Evolutionary conservation across 2,797 vertebrate species (phyloP).

Genomic region (Takifugu ocellatus): DNA sequence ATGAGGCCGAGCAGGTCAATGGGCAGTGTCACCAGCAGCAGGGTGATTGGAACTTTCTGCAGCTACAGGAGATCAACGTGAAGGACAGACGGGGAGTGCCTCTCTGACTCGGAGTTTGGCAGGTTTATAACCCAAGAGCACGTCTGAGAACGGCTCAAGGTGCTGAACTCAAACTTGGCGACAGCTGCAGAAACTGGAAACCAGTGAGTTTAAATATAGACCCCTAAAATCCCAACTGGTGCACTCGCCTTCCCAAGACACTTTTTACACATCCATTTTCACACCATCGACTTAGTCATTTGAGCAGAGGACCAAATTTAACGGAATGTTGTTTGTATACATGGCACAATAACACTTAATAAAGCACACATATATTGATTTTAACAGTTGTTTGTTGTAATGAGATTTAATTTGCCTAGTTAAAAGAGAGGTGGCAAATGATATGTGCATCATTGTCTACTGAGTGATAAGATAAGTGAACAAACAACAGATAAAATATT

Average conservation of each 20-base stretch:
- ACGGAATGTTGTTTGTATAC: constrained; percentile 21
- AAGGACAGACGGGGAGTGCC: constrained; percentile 19
- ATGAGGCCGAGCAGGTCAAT: no score
- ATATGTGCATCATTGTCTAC: neutral
- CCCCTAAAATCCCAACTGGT: constrained; percentile 62
- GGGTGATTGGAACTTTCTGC: constrained; percentile 16
- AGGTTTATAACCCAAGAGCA: constrained; percentile 63
- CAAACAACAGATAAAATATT: neutral
- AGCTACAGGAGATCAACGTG: constrained; percentile 13
- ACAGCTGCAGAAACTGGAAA: constrained; percentile 80
- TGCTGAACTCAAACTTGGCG: constrained; percentile 78
- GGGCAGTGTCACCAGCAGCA: neutral
- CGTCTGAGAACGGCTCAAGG: constrained; percentile 68
- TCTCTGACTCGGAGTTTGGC: constrained; percentile 41
- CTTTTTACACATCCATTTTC: constrained; percentile 64
- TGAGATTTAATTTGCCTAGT: neutral
- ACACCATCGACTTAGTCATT: constrained; percentile 43
- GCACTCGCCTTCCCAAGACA: constrained; percentile 56
- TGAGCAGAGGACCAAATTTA: constrained; percentile 18
- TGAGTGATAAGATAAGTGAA: neutral
- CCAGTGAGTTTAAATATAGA: constrained; percentile 75
- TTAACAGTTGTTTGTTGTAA: neutral
- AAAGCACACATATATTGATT: neutral
- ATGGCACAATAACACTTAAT: neutral
- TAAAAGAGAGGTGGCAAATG: no score